A percentile compares a stretch with the other conserved stretches of the same genome.
These are phyloP conservation scores for Chiridota heheva DNA, from an alignment of 35 echinoderm and acorn worm genomes.

Conservation along the genomic window DNA sequence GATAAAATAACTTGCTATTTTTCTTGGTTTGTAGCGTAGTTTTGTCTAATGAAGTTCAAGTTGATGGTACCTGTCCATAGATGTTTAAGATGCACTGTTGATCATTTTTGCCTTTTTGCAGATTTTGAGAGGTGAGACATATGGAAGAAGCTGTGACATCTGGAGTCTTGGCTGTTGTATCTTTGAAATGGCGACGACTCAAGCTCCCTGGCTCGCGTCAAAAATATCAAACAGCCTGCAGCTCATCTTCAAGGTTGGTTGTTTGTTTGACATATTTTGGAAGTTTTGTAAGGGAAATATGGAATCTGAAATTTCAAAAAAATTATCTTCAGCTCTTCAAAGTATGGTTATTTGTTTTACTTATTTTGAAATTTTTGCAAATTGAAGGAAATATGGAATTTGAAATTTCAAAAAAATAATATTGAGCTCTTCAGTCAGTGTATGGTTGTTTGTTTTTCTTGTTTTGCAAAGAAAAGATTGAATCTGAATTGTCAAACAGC, in stretches of 20 bases:
- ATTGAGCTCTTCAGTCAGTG: too few species aligned
- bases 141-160: constrained; percentile 91
- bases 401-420: too few species aligned
- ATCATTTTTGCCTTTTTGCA: constrained; percentile 24
- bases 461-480: too few species aligned
- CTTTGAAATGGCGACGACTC: constrained; percentile 82
- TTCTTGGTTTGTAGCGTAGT: too few species aligned
- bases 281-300: too few species aligned
- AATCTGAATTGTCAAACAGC: too few species aligned
- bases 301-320: neutral
- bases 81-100: neutral
- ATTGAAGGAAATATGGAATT: too few species aligned
- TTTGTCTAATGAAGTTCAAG: neutral
- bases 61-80: neutral
- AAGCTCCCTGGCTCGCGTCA: constrained; percentile 86
- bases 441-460: too few species aligned
- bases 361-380: too few species aligned
- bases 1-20: too few species aligned
- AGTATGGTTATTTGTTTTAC: neutral
- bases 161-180: constrained; percentile 97
- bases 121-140: constrained; percentile 86
- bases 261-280: neutral
- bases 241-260: constrained; percentile 89
- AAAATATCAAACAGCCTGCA: constrained; percentile 85
- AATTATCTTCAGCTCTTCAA: neutral